Conservation (phyloP, 2,888 invertebrate species). For the Trachelus troglodyta region DNA sequence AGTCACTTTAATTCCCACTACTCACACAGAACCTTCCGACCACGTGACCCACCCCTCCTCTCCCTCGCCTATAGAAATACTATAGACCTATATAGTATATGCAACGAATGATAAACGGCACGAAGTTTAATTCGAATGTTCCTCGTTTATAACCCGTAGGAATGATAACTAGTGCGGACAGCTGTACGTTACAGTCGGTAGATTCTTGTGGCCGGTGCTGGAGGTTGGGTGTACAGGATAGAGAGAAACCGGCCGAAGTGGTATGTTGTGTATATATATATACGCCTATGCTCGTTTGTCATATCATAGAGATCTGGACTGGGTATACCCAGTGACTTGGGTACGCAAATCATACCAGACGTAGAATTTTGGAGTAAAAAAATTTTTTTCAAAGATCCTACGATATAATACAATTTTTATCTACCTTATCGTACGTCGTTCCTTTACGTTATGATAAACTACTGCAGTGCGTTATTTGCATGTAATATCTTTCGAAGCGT, state of each 20-base stretch:
- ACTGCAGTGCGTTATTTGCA: background rate
- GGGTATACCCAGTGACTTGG: background rate
- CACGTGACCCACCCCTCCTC: background rate
- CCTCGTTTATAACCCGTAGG: conserved; percentile 8
- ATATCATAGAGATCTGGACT: background rate
- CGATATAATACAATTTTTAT: background rate
- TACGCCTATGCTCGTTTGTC: background rate
- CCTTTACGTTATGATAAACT: background rate
- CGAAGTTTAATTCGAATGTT: conserved; percentile 6
- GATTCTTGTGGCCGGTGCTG: background rate
- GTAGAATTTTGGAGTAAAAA: background rate
- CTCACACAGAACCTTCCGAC: background rate
- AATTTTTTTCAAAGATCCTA: background rate
- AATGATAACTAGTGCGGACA: conserved; percentile 8
- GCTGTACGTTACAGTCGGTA: conserved; percentile 2
- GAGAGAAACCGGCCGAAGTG: background rate
- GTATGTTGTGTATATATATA: background rate
- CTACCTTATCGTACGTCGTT: background rate
- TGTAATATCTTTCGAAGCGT: background rate
- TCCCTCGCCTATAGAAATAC: background rate
- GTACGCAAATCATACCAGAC: background rate
- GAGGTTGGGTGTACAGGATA: background rate
- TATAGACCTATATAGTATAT: background rate
- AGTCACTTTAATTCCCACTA: background rate
- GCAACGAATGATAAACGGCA: background rate